These are phyloP conservation scores for Rhizomys pruinosus DNA, from an alignment of 2,113 vertebrate genomes.

Conservation along the genomic window DNA sequence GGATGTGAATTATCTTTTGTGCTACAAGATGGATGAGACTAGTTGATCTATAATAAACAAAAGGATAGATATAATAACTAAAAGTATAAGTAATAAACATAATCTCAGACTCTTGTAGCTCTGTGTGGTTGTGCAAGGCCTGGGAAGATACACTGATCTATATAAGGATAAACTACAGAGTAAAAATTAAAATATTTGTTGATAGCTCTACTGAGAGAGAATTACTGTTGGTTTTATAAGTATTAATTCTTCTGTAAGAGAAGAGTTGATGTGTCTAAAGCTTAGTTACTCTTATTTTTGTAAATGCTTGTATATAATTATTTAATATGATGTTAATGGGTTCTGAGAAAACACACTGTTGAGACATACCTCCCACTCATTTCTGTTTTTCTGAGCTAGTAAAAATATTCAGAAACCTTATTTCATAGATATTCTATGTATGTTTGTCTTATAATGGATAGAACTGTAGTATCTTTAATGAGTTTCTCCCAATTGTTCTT, in stretches of 20 bases:
- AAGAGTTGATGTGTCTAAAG: background rate
- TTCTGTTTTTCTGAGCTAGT: background rate
- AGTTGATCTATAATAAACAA: background rate
- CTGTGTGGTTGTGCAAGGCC: background rate
- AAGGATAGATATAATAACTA: background rate
- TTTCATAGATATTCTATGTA: background rate
- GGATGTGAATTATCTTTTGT: background rate
- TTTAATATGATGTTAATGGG: background rate
- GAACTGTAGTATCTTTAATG: background rate
- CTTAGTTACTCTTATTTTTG: background rate
- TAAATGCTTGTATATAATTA: background rate
- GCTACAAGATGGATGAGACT: background rate
- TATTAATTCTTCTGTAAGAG: background rate
- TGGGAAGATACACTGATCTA: background rate
- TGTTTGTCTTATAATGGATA: background rate
- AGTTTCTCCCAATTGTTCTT: background rate
- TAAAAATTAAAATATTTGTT: background rate
- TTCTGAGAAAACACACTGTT: slow-evolving; percentile 13
- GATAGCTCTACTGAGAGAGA: background rate
- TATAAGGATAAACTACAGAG: background rate
- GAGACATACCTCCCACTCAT: background rate
- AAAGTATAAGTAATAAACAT: background rate
- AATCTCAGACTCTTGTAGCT: background rate
- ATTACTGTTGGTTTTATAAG: background rate
- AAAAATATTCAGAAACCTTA: slow-evolving; percentile 9